Percentiles rank a stretch among this genome's conserved stretches.
Evolutionary conservation across 2,888 invertebrate genomes (phyloP).

Genomic region (Myopa testacea): DNA sequence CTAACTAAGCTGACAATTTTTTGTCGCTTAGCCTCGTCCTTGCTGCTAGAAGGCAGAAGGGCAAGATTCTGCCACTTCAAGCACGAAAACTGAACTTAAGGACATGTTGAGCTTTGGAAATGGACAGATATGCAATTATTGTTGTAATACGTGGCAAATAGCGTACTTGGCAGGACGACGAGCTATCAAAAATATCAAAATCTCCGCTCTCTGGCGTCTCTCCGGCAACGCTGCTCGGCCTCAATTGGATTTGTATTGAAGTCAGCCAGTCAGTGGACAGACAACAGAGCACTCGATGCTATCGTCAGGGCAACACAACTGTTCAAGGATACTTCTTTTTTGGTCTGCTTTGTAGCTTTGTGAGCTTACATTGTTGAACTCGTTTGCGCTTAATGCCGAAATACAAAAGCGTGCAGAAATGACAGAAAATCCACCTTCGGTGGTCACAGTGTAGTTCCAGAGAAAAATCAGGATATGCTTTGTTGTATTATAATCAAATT

Average conservation of each 20-base stretch:
- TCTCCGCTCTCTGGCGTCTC: not conserved
- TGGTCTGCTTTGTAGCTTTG: not conserved
- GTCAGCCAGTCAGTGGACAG: not conserved
- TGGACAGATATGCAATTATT: conserved; percentile 26
- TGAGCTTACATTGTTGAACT: not conserved
- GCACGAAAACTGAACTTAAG: not conserved
- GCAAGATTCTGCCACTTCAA: not conserved
- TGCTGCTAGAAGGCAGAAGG: not conserved
- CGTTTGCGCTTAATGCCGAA: conserved; percentile 6
- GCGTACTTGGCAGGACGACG: not conserved
- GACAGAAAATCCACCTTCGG: not conserved
- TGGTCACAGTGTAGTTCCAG: not conserved
- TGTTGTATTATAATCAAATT: not conserved
- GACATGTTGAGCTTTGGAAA: conserved; percentile 2
- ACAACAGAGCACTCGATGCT: not conserved
- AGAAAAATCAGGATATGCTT: not conserved
- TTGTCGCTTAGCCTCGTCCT: not conserved
- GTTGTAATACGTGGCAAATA: conserved; percentile 22
- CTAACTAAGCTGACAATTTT: not conserved
- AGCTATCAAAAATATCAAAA: not conserved
- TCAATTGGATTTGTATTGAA: not conserved
- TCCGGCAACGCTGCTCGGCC: not conserved
- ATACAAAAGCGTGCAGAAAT: conserved; percentile 4
- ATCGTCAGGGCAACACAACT: not conserved
- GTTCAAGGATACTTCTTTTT: not conserved